Conservation (phyloP, 2,888 invertebrate species). For the Campopleginae sp. region DNA sequence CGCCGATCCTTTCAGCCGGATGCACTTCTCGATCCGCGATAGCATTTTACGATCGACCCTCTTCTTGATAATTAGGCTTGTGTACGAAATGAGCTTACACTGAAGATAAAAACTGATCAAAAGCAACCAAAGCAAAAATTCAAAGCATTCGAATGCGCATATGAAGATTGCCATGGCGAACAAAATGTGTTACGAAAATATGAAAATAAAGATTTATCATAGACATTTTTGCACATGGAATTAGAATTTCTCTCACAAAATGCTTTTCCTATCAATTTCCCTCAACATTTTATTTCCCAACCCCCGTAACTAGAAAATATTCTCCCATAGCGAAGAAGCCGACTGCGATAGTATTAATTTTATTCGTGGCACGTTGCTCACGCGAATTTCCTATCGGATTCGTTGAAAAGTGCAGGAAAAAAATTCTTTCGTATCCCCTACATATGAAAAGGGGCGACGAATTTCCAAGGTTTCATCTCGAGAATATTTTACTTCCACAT, state of each 20-base stretch:
- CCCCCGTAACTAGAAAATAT: constrained; percentile 36
- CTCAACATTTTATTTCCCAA: constrained; percentile 18
- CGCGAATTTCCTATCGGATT: constrained; percentile 43
- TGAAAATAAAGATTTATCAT: neutral
- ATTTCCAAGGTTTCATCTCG: constrained; percentile 59
- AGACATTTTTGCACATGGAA: no score
- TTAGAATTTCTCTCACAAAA: no score
- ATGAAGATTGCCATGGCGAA: neutral
- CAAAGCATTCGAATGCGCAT: neutral
- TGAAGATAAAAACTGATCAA: constrained; percentile 9
- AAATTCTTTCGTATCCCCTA: constrained; percentile 50
- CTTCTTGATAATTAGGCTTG: constrained; percentile 65
- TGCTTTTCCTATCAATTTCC: neutral
- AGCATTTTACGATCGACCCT: constrained; percentile 63
- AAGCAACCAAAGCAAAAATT: constrained; percentile 25
- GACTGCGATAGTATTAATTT: constrained; percentile 57
- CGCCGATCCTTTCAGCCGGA: constrained; percentile 7
- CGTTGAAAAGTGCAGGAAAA: constrained; percentile 39
- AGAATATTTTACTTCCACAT: constrained; percentile 49
- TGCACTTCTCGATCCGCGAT: constrained; percentile 50
- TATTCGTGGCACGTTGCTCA: constrained; percentile 63
- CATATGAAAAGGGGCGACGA: constrained; percentile 42
- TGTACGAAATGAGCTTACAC: constrained; percentile 48
- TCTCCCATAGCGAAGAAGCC: constrained; percentile 8
- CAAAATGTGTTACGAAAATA: neutral